Evolutionary conservation across 2,797 vertebrate species (phyloP).

Genomic region (Scomberomorus guttatus): DNA sequence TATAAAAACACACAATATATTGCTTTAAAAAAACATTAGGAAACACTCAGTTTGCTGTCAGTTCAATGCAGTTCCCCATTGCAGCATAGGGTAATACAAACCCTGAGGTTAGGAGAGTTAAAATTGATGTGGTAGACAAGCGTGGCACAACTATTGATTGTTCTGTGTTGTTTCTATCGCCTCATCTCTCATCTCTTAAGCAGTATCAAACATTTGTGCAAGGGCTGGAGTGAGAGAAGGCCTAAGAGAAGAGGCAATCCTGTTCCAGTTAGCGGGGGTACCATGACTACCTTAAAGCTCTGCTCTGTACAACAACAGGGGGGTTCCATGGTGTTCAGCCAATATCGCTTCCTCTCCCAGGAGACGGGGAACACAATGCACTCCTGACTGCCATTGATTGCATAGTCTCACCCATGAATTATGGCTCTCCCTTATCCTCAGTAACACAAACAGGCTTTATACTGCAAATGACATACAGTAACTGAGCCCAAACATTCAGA

Average conservation of each 20-base stretch:
- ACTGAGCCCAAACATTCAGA: conserved; percentile 32
- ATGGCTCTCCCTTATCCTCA: conserved; percentile 54
- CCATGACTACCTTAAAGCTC: conserved; percentile 78
- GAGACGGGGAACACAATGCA: conserved; percentile 79
- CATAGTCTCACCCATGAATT: conserved; percentile 71
- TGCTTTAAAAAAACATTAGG: not conserved
- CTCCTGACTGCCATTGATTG: conserved; percentile 72
- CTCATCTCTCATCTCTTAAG: conserved; percentile 63
- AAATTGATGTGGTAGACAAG: conserved; percentile 51
- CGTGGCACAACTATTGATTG: conserved; percentile 47
- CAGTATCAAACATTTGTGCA: conserved; percentile 50
- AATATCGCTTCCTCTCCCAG: conserved; percentile 78
- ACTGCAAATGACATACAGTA: conserved; percentile 34
- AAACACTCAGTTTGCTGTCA: conserved; percentile 29
- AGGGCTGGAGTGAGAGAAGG: conserved; percentile 35
- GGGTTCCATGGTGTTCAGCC: conserved; percentile 71
- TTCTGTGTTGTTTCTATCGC: conserved; percentile 47
- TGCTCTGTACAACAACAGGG: conserved; percentile 68
- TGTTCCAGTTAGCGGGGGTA: conserved; percentile 65
- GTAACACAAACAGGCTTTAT: conserved; percentile 45
- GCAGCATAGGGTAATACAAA: conserved; percentile 31
- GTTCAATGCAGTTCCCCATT: conserved; percentile 36
- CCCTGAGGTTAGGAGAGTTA: conserved; percentile 29
- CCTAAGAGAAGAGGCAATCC: conserved; percentile 46
- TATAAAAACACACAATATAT: not conserved